Base-by-base conservation (phyloP, 1,140 invertebrate species). In the Pseudomyrmex gracilis region DNA sequence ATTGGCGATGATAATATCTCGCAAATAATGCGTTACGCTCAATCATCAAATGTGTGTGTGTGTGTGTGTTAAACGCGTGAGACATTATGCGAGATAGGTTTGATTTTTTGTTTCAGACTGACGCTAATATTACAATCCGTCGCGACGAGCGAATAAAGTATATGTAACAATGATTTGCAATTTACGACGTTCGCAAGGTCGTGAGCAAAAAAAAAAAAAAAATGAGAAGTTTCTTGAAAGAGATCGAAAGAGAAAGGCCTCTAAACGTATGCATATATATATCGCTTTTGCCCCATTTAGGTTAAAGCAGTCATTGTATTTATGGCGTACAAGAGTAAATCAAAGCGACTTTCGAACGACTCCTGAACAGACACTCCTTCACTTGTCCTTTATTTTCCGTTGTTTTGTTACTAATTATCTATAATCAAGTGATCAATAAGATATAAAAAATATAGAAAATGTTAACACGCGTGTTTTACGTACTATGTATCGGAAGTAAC, bases 171-270 rank as follows among this genome's bases (percentile, higher is more conserved):
- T 13, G 51, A 67, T 22, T 55, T 1, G 9, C 3, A 1, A 49
- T 43, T 57, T 24, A 51, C 8, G 13, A 68, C 5, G 8, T 43
- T 66, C 13, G 1, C 20, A 20, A 49, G 2, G 57, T 63, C 20
- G 20, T 61, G 7, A 49, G 13, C 12, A 1, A 47, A 61, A 60
- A 24, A 22, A 22, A 49, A 5, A n/a, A 49, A 1, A 47, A 61
- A 60, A 24, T 45, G 24, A 49, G 34, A n/a, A 49, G 13, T 7
- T 49, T 13, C 51, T 5, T 2, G 5, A 57, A 15, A n/a, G 20
- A 24, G 60, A 34, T 49, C 43, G 76, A 80, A 60, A 71, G 76
- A 80, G 76, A 80, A 80, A 80, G 76, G 49, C 34, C 20, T 71
- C 53, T 24, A 71, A 80, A 80, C 70, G 53, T 7, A 58, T 78